Base-by-base conservation (phyloP, 2,113 vertebrate genomes). In the Haemorhous mexicanus region DNA sequence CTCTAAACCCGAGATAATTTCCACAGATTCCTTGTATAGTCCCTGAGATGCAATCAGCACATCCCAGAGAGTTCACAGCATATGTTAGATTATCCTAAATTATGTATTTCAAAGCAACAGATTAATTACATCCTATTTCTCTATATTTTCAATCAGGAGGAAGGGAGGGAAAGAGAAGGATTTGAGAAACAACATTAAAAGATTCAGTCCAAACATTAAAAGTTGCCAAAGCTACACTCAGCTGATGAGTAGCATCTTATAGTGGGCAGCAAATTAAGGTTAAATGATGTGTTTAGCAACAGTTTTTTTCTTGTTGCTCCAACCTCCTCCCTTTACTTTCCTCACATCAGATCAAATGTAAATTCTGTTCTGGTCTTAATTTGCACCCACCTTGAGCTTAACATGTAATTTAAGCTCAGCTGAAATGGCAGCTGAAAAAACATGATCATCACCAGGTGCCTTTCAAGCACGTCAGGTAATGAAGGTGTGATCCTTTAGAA, bases 401-500 rank as follows among this genome's bases (percentile, higher is more conserved):
- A 22, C 6, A 73, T 2, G 3, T 2, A 46, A 50, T 62, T 86
- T n/a, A 55, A 53, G 2, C n/a, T 58, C 28, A 63, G 59, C 6
- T 83, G 32, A 77, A 90, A 76, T 17, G 7, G 15, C 41, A 58
- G n/a, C 14, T 13, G 21, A 82, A 73, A n/a, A 41, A 68, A 30
- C 0, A 0, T 4, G 4, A 39, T 47, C 2, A 61, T 46, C 37
- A 46, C 11, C 22, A 37, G 3, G 3, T 49, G 11, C 5, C 23
- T 52, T 76, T 62, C 47, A 64, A 73, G 39, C 4, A 53, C 0
- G 1, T 32, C 3, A 2, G 12, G 27, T 11, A 30, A 41, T 47
- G 16, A 80, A 80, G 43, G 4, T 53, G 33, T 59, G 16, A 73
- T 10, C 13, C 35, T 58, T 61, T 15, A 32, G 8, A 66, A 85